Evolutionary conservation across 35 echinoderm and acorn worm species (phyloP), one percentile per base, ranked within the genome.

Genomic region (Anneissia japonica): DNA sequence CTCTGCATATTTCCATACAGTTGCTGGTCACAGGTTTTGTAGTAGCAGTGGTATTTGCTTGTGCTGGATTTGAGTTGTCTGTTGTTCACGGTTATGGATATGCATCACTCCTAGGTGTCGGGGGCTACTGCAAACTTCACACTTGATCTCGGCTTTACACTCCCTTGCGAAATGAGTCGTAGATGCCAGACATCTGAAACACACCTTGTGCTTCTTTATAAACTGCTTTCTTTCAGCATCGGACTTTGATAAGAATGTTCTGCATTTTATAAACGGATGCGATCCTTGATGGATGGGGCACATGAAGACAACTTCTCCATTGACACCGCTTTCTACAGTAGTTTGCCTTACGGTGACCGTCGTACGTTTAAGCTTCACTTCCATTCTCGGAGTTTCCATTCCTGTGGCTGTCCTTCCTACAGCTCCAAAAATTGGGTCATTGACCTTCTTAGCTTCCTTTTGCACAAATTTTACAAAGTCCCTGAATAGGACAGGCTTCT

Each of bases 261-360:
- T 35, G 45, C 84, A 87, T 34, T 46, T 91, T 32, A 37, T 75
- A 6, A 91, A 43, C 1, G 90, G 84, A 46, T 86, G 90, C n/a
- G n/a, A n/a, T 38, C 45, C 81, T 0, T 74, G 74, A 30, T 91
- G 90, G 0, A 91, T 86, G 13, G 90, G 90, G 26, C 90, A 91
- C n/a, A 64, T 64, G 7, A 64, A 16, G 2, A 23, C 2, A 9
- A 2, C 19, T 64, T 64, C 21, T 9, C n/a, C n/a, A n/a, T n/a
- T n/a, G n/a, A n/a, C n/a, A n/a, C 19, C 21, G 21, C 26, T 9
- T 26, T 23, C 26, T 9, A 16, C 51, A 16, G 40, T 64, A 2
- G 51, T 64, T 23, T 64, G 40, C 40, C 26, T 64, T 64, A 64
- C 51, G 21, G 9, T 64, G 51, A 26, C 21, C 51, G 2, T 64